Evolutionary conservation across 1,140 invertebrate species (phyloP).

Genomic region (Listronotus bonariensis): DNA sequence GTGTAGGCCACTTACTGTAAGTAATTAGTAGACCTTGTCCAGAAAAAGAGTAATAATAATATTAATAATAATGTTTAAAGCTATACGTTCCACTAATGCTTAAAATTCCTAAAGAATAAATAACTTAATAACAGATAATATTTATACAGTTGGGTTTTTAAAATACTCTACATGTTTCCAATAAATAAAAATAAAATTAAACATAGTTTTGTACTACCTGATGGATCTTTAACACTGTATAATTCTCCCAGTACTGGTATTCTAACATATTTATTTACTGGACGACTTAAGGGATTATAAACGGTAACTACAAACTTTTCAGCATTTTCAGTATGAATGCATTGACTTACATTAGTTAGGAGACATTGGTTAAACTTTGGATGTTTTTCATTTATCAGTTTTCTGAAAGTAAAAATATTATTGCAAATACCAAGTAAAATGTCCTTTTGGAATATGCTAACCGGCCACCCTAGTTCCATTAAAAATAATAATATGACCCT

Average conservation of each 20-base stretch:
- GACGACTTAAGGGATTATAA: conserved; percentile 79
- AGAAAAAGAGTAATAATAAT: too few relatives aligned
- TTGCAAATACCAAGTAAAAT: too few relatives aligned
- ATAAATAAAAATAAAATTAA: neutral
- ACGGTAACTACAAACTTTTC: conserved; percentile 70
- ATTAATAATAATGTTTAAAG: too few relatives aligned
- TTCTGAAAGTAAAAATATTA: conserved; percentile 16
- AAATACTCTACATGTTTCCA: neutral
- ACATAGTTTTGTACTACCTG: conserved; percentile 7
- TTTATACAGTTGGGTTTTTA: too few relatives aligned
- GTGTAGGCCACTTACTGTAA: too few relatives aligned
- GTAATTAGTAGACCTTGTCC: too few relatives aligned
- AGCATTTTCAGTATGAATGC: conserved; percentile 64
- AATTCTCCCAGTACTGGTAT: conserved; percentile 67
- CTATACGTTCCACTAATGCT: too few relatives aligned
- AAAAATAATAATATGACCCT: too few relatives aligned
- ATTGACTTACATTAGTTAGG: conserved; percentile 65
- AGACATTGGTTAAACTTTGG: conserved; percentile 31
- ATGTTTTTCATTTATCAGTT: conserved; percentile 16
- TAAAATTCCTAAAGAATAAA: too few relatives aligned
- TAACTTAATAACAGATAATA: too few relatives aligned
- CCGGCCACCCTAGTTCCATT: too few relatives aligned
- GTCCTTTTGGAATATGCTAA: too few relatives aligned
- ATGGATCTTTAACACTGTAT: conserved; percentile 67
- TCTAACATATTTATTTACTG: conserved; percentile 67